These are phyloP conservation scores for Phenganax stokvisi DNA, from an alignment of 92 coral and sea anemone genomes.

Conservation along the genomic window DNA sequence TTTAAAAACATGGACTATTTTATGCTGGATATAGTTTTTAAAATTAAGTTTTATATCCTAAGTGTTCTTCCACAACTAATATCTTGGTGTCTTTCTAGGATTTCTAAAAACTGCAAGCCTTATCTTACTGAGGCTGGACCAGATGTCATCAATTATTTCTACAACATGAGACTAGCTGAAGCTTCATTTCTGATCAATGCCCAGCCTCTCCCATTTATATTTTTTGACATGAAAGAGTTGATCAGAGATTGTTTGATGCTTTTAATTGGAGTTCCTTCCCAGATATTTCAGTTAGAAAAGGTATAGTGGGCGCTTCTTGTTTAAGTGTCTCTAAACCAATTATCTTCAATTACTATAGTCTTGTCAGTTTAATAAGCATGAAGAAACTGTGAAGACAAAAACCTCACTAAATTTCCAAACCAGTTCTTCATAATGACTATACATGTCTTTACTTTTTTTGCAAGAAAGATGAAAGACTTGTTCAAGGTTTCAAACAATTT, in stretches of 20 bases:
- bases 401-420: background rate
- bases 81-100: background rate
- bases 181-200: conserved; percentile 63
- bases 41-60: background rate
- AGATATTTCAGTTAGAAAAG: conserved; percentile 59
- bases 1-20: background rate
- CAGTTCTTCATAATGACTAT: background rate
- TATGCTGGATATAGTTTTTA: background rate
- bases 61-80: background rate
- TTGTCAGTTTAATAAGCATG: too few species aligned
- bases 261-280: conserved; percentile 90
- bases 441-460: too few species aligned
- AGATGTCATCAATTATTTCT: conserved; percentile 64
- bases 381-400: too few species aligned
- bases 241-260: conserved; percentile 70
- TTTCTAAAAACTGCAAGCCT: conserved; percentile 41
- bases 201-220: background rate
- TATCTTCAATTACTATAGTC: too few species aligned
- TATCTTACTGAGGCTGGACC: conserved; percentile 90
- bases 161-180: conserved; percentile 64
- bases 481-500: background rate
- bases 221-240: conserved; percentile 40
- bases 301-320: conserved; percentile 34
- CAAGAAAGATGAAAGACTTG: background rate
- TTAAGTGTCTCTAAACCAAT: background rate